Evolutionary conservation across 2,797 vertebrate species (phyloP), one percentile per base, ranked within the genome.

Genomic region (Antennarius maculatus): DNA sequence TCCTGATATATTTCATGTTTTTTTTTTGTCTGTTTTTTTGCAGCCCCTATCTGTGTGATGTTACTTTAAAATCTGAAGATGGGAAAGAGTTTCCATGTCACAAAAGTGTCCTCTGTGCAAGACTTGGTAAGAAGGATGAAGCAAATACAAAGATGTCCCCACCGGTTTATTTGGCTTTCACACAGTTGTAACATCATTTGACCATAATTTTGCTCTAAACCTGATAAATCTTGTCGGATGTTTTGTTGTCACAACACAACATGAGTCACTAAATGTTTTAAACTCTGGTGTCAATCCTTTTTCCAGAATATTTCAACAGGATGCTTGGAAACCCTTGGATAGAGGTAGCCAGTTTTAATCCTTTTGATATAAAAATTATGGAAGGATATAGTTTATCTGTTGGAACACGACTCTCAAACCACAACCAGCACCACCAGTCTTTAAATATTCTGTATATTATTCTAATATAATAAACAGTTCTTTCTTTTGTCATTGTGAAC

Each of bases 311-410:
- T 86, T 99, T 99, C 90, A 94, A 94, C 83, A 98, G 96, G 85
- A 99, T 99, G 97, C 92, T 99, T 81, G 96, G 95, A 90, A 99
- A 93, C 86, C 94, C 96, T 10, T 99, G 97, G 97, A 97, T 98
- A 77, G 97, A 99, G 96, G 97, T 99, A 92, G 80, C 29, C 48
- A 54, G 53, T 8, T 17, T 34, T 54, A 18, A 18, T 3, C 17
- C 5, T 13, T 15, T 8, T 9, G 37, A 39, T 9, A 39, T 39
- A 39, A 39, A 39, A 39, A 39, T 39, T 6, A 39, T 1, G 37
- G 37, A 11, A 11, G 37, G 37, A 39, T 39, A 6, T 39, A 39
- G 37, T 39, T 8, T 31, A 31, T 39, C 37, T 39, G 37, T 39
- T 39, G 37, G 37, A 39, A 39, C 37, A 39, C 9, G 5, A 31